Base-by-base conservation (phyloP, 92 coral and sea anemone genomes). In the Heteractis magnifica region DNA sequence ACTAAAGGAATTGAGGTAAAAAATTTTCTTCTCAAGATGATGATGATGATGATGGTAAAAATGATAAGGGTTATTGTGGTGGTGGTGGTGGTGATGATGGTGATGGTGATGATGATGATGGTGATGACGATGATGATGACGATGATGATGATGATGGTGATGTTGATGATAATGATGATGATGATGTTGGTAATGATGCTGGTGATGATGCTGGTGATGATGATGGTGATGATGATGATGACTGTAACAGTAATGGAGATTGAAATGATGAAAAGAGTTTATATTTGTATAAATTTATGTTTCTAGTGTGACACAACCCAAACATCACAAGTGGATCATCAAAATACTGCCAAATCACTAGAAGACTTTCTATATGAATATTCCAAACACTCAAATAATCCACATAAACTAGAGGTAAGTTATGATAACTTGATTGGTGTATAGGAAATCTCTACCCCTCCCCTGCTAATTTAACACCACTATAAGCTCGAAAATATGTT, bases 281-380 rank as follows among this genome's bases (percentile, higher is more conserved):
- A 34, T 34, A 34, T 34, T 34, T 34, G 44, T 34, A 34, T 34
- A 34, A 0, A 0, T 34, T 34, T 34, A 0, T 34, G 1, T 34
- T 34, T 2, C 44, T 0, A 34, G 44, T 34, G 3, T 2, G 3
- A 34, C 44, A 2, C 44, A 34, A 34, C 82, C 18, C 78, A 51
- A 55, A 81, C 59, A n/a, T 65, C 77, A 4, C 79, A 76, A 49
- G 75, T 20, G 7, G 48, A 81, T 4, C 84, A 51, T 34, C 85
- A 41, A 55, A 82, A 74, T 16, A 72, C 79, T 4, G 87, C 81
- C n/a, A 97, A 97, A 68, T 80, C 94, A 23, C 49, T 97, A 60
- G 99, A 97, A 74, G 98, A 97, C 52, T 81, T 92, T 34, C 51
- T 97, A 84, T 83, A 90, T 78, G 94, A 93, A 72, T 88, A 92